Base-by-base conservation (phyloP, 2,888 invertebrate species). In the Mesoligia furuncula region DNA sequence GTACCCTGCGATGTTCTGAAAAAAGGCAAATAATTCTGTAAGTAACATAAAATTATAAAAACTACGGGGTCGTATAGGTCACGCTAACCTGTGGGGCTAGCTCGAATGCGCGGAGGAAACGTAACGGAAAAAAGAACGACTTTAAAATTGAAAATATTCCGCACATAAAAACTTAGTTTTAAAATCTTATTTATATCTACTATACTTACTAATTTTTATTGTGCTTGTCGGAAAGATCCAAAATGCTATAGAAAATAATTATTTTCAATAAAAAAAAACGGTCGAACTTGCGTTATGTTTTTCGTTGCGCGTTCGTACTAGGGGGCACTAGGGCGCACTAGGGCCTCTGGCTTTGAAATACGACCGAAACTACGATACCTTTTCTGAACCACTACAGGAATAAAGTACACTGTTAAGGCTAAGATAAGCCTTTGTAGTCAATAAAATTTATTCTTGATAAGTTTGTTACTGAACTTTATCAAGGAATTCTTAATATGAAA, bases 1-100 rank as follows among this genome's bases (percentile, higher is more conserved):
- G 98, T 97, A 36, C 98, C 98, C 88, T 97, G 97, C 69, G 97
- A 94, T 83, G 97, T 97, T 92, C 98, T 98, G 93, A 83, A 85
- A 81, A 48, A 0, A 51, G 3, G 65, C 1, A n/a, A 54, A 54
- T 36, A 24, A 51, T 24, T 68, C 15, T 31, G 9, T 51, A 24
- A 68, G 24, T 51, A 36, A 51, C 51, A 68, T 31, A 31, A 24
- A n/a, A n/a, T n/a, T n/a, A n/a, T n/a, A n/a, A 39, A 48, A 51
- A 9, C 8, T 31, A 68, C 8, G 27, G 2, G 7, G 11, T 45
- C 13, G 27, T 66, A 17, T 42, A 27, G 0, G 7, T 20, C 27
- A 15, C 31, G 13, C 4, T 67, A 48, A 31, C 0, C 27, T 9
- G 61, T 61, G 31, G 31, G 59, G 2, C 3, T 31, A 61, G 31